Percentiles rank a stretch among this genome's conserved stretches.
Evolutionary conservation across 2,113 vertebrate genomes (phyloP).

Genomic region (Leptocoma aspasia): DNA sequence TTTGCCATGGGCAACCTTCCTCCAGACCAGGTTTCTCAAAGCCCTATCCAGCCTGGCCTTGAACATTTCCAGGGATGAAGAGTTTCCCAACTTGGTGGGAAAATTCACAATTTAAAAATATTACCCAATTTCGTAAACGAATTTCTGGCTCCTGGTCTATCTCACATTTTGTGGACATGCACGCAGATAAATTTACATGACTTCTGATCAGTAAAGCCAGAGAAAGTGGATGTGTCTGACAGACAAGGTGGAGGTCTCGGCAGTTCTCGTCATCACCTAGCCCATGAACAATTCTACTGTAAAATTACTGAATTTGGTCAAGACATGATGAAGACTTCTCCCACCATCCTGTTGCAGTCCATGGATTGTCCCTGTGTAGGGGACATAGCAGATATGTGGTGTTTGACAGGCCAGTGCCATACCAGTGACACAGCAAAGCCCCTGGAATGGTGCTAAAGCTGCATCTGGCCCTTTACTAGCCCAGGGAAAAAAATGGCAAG

Average conservation of each 20-base stretch:
- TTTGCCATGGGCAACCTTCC: neutral
- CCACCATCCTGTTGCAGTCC: neutral
- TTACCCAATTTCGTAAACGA: neutral
- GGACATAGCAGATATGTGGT: neutral
- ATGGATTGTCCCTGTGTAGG: neutral
- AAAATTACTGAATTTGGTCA: neutral
- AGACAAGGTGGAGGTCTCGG: neutral
- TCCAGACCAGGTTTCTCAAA: neutral
- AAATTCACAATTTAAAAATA: neutral
- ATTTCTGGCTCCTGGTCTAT: neutral
- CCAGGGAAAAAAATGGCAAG: neutral
- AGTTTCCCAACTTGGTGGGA: neutral
- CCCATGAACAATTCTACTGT: neutral
- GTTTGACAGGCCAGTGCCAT: neutral
- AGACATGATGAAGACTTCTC: neutral
- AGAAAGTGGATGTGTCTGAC: rapidly evolving
- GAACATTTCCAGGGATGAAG: neutral
- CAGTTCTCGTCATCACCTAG: neutral
- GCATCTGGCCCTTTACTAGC: neutral
- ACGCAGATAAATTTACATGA: neutral
- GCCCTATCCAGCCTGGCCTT: neutral
- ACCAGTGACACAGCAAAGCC: neutral
- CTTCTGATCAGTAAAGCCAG: neutral
- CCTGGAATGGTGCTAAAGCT: neutral
- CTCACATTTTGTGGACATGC: neutral